Evolutionary conservation across 2,888 invertebrate genomes (phyloP), one percentile per base, ranked within the genome.

Genomic region (Hecatera dysodea): DNA sequence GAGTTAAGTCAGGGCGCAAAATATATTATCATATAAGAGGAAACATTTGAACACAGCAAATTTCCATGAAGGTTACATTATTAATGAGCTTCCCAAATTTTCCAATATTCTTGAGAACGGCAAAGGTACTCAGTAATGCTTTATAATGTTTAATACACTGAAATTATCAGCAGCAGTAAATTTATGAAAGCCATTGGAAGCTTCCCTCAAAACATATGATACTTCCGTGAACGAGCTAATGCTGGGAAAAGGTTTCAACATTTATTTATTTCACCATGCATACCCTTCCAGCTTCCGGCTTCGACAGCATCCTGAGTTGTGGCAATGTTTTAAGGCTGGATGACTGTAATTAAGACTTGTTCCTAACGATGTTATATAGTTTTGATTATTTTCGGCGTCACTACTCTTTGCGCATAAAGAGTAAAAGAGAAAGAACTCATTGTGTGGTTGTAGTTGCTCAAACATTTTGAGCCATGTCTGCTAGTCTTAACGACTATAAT

Each of bases 191-290:
- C n/a, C 39, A 39, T 39, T 39, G 4, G 15, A 8, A 1, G 9
- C 46, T 11, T 15, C 39, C 24, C 2, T 12, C 4, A 44, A 53
- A 42, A 15, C 15, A 53, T 65, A 44, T 27, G 19, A 56, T 65
- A 29, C 48, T 67, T 39, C 5, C 19, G 27, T 27, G 9, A 70
- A 61, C 22, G 19, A 22, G 44, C 22, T 44, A 24, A 53, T 53
- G n/a, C 53, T 55, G 27, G n/a, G 19, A 36, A 36, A 44, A 27
- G 27, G n/a, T 48, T 29, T 19, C 24, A 44, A 53, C 1, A 53
- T 66, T 22, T 2, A 29, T 67, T 56, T 56, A 22, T 39, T 67
- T 67, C 55, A 46, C 66, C 22, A 63, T 4, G 3, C 1, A 24
- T 11, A 19, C 24, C 50, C 15, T 33, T 42, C 7, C 29, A 19